Percentiles rank a stretch among this genome's conserved stretches.
Evolutionary conservation across 2,797 vertebrate genomes (phyloP).

Genomic region (Orestias chungarensis): DNA sequence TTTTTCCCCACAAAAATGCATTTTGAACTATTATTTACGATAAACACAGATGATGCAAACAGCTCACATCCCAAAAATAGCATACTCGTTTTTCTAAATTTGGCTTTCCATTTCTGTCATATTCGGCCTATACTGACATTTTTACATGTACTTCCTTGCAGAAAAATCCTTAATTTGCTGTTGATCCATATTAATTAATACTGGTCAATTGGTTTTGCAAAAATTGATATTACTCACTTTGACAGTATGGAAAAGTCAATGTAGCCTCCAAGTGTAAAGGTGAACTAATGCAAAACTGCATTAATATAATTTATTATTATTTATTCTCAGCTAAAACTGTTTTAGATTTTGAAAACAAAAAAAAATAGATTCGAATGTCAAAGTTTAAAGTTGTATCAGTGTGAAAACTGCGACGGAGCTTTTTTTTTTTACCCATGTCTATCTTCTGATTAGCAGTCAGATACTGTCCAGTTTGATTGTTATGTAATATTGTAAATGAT

Average conservation of each 20-base stretch:
- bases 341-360: no score
- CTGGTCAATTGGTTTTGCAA: no score
- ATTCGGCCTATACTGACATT: neutral
- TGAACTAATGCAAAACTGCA: neutral
- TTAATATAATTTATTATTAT: neutral
- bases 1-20: neutral
- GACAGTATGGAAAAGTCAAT: neutral
- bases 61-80: slow-evolving; percentile 20
- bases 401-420: no score
- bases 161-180: no score
- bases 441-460: slow-evolving; percentile 4
- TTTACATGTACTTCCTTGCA: no score
- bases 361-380: no score
- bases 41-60: slow-evolving; percentile 1
- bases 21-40: slow-evolving; percentile 10
- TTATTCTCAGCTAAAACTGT: neutral
- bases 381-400: neutral
- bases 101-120: slow-evolving; percentile 20
- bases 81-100: slow-evolving; percentile 34
- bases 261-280: neutral
- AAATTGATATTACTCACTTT: no score
- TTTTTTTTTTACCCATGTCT: neutral
- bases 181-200: no score
- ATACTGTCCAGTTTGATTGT: neutral
- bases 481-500: neutral